phyloP scores from a whole-genome alignment of 2,888 invertebrate species.

The Thecophora atra region DNA sequence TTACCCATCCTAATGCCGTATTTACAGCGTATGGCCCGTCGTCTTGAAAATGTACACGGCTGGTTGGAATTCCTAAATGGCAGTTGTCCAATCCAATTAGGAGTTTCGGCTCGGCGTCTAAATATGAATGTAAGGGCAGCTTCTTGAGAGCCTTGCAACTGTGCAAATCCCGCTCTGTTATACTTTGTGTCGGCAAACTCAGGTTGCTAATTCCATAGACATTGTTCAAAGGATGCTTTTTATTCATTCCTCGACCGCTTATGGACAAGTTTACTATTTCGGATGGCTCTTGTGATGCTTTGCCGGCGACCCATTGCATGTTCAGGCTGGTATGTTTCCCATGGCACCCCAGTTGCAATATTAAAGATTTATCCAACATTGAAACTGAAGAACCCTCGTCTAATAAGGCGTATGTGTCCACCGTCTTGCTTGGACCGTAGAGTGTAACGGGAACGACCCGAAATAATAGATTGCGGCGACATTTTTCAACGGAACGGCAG shows the following conservation, averaged over 20 bases:
- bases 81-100: conserved; percentile 40
- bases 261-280: conserved; percentile 22
- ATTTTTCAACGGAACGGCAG: no score
- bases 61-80: conserved; percentile 34
- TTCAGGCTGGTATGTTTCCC: neutral
- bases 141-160: neutral
- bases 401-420: neutral
- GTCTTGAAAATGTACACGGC: neutral
- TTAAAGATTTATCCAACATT: neutral
- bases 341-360: neutral
- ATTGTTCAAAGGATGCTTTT: conserved; percentile 30
- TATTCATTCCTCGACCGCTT: conserved; percentile 13
- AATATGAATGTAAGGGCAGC: conserved; percentile 26
- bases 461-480: no score
- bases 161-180: conserved; percentile 1
- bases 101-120: conserved; percentile 32
- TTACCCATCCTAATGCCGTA: conserved; percentile 32
- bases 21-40: conserved; percentile 30
- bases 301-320: neutral
- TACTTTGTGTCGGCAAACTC: conserved; percentile 36
- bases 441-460: no score
- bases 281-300: conserved; percentile 27
- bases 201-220: conserved; percentile 36
- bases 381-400: neutral
- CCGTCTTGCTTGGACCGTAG: neutral